phyloP scores from a whole-genome alignment of 2,113 vertebrate species.

The Ctenomys sociabilis region DNA sequence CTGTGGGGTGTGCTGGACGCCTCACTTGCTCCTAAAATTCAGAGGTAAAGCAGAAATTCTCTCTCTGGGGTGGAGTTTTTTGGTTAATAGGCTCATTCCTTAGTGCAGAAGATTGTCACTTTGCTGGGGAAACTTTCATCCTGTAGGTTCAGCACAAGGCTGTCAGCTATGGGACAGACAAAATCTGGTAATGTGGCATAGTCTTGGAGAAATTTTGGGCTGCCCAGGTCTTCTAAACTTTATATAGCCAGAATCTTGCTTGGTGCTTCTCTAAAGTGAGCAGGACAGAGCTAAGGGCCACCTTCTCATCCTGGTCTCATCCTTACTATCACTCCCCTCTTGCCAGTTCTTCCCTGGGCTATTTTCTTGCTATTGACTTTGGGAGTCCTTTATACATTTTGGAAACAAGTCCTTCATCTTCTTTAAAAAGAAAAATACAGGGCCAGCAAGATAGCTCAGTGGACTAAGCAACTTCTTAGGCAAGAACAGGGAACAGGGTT shows the following conservation, averaged over 20 bases:
- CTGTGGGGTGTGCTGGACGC: neutral
- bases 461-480: too few relatives aligned
- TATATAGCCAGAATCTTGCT: conserved; percentile 95
- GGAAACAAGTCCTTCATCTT: neutral
- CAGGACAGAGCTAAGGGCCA: conserved; percentile 73
- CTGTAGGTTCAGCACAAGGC: conserved; percentile 94
- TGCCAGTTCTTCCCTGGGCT: neutral
- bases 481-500: too few relatives aligned
- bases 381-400: neutral
- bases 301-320: rapidly evolving
- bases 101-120: conserved; percentile 87
- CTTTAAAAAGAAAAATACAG: too few relatives aligned
- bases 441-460: too few relatives aligned
- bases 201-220: conserved; percentile 96
- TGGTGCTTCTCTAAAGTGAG: conserved; percentile 91
- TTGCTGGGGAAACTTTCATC: conserved; percentile 91
- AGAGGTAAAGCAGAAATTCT: conserved; percentile 1
- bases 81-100: conserved; percentile 83
- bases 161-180: conserved; percentile 95
- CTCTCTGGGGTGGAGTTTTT: neutral
- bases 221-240: conserved; percentile 93
- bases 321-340: neutral
- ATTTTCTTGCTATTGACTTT: conserved; percentile 43
- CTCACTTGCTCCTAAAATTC: conserved; percentile 18
- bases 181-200: conserved; percentile 92